phyloP scores from a whole-genome alignment of 2,888 invertebrate species.

The Desoria tigrina region DNA sequence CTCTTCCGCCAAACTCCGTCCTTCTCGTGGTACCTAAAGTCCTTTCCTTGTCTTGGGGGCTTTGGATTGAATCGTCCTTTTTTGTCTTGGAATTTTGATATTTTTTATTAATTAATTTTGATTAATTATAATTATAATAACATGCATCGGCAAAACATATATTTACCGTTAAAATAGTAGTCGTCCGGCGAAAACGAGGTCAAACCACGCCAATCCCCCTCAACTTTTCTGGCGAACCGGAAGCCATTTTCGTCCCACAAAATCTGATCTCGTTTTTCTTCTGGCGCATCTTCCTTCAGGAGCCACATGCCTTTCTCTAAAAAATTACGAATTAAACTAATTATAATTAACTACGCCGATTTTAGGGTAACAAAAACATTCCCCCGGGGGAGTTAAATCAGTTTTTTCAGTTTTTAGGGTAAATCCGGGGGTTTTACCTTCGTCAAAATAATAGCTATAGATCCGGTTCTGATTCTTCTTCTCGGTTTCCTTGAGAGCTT shows the following conservation, averaged over 20 bases:
- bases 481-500: too few species aligned
- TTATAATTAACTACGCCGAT: too few species aligned
- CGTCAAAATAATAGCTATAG: conserved; percentile 29
- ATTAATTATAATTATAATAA: too few species aligned
- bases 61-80: conserved; percentile 24
- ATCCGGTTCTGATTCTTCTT: too few species aligned
- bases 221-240: conserved; percentile 28
- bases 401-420: too few species aligned
- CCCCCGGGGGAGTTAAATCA: too few species aligned
- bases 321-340: too few species aligned
- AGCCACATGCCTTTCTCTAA: neutral
- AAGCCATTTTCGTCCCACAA: conserved; percentile 35
- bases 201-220: conserved; percentile 34
- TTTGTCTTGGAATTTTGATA: conserved; percentile 19
- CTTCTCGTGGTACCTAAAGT: conserved; percentile 24
- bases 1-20: conserved; percentile 36
- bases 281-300: neutral
- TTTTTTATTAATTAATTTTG: too few species aligned
- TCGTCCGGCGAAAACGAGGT: conserved; percentile 19
- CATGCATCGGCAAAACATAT: too few species aligned
- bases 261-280: conserved; percentile 13
- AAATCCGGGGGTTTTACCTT: too few species aligned
- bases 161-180: conserved; percentile 17
- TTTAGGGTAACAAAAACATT: too few species aligned
- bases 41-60: conserved; percentile 29